phyloP scores from a whole-genome alignment of 2,113 vertebrate genomes.

The Muscicapa adusta region DNA sequence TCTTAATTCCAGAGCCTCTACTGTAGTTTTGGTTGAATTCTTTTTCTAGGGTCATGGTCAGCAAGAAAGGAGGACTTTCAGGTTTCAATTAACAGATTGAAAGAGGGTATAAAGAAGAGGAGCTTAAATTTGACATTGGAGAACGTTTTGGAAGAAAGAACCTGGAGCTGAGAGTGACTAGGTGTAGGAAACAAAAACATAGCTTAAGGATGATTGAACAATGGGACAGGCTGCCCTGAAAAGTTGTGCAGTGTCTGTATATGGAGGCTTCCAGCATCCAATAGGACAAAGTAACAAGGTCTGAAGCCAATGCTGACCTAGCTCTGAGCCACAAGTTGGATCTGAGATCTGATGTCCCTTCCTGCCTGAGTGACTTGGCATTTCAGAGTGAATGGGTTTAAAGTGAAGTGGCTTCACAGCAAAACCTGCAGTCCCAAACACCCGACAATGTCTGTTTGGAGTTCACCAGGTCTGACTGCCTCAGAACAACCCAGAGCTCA shows the following conservation, averaged over 20 bases:
- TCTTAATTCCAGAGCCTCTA: background rate
- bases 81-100: background rate
- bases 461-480: fast-evolving
- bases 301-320: background rate
- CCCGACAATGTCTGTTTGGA: background rate
- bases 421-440: background rate
- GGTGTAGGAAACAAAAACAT: background rate
- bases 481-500: background rate
- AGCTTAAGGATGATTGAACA: background rate
- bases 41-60: background rate
- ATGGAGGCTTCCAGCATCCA: background rate
- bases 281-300: background rate
- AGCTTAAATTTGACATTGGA: background rate
- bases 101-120: background rate
- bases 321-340: background rate
- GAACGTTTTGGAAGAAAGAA: background rate
- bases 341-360: background rate
- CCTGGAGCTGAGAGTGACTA: background rate
- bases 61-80: background rate
- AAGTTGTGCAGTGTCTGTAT: background rate
- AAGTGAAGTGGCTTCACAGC: background rate
- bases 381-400: background rate
- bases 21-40: background rate
- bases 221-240: background rate
- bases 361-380: background rate